Conservation (phyloP, 1,140 invertebrate genomes). For the Metaphire vulgaris region DNA sequence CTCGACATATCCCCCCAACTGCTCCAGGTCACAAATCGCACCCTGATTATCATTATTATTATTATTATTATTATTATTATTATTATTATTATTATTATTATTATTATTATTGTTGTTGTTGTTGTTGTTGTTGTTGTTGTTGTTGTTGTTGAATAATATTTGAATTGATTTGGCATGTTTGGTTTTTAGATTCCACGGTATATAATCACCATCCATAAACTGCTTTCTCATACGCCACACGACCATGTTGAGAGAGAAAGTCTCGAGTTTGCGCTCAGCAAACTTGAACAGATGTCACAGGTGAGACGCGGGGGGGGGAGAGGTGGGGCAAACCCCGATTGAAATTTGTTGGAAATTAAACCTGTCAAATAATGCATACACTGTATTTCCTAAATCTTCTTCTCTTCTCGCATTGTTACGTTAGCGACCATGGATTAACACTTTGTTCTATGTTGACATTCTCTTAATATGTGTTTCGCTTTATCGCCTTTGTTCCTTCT, state of each 20-base stretch:
- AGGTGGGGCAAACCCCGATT: too few species aligned
- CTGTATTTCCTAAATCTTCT: too few species aligned
- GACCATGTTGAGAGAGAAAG: constrained; percentile 89
- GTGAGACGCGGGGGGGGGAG: too few species aligned
- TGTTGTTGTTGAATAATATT: neutral
- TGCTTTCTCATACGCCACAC: constrained; percentile 84
- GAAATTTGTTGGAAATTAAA: too few species aligned
- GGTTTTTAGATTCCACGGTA: constrained; percentile 73
- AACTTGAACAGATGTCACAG: constrained; percentile 79
- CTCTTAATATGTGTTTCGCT: too few species aligned
- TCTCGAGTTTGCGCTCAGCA: constrained; percentile 76
- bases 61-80: constrained; percentile 33
- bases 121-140: neutral
- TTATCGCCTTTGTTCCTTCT: too few species aligned
- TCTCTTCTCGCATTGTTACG: too few species aligned
- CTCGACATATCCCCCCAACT: too few species aligned
- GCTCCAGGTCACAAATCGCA: too few species aligned
- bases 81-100: constrained; percentile 23
- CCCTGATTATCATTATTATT: neutral
- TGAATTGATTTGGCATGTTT: neutral
- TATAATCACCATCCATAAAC: constrained; percentile 82
- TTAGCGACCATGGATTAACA: too few species aligned
- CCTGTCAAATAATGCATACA: too few species aligned
- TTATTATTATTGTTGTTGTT: constrained; percentile 9
- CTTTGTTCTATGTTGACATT: too few species aligned